A percentile compares a stretch with the other conserved stretches of the same genome.
These are phyloP conservation scores for Drosophila paulistorum DNA, from an alignment of 1,140 invertebrate species.

Conservation along the genomic window DNA sequence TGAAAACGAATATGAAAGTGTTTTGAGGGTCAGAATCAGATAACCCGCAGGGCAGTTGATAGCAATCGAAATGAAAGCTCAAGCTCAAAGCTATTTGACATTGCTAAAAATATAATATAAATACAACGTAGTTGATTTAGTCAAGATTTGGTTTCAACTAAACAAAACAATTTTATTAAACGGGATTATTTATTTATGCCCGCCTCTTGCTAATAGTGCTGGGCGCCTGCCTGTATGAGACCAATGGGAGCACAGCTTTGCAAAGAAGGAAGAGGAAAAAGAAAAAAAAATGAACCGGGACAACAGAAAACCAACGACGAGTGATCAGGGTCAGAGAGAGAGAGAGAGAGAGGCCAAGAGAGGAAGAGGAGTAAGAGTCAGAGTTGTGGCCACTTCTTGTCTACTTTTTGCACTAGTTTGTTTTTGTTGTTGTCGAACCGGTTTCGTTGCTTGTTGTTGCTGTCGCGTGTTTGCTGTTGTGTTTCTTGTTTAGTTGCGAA, in stretches of 20 bases:
- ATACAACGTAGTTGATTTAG: too few relatives aligned
- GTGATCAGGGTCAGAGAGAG: slow-evolving; percentile 9
- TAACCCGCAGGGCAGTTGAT: slow-evolving; percentile 3
- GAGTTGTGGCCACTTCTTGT: slow-evolving; percentile 47
- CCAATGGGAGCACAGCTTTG: slow-evolving; percentile 44
- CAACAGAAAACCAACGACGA: slow-evolving; percentile 12
- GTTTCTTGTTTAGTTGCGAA: slow-evolving; percentile 59
- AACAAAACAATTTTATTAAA: background rate
- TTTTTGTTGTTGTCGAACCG: slow-evolving; percentile 52
- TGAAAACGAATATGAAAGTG: background rate
- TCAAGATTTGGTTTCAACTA: background rate
- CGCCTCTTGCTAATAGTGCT: slow-evolving; percentile 1
- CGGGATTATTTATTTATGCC: background rate
- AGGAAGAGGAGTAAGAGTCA: background rate
- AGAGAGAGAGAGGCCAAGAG: background rate
- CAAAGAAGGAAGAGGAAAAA: slow-evolving; percentile 19
- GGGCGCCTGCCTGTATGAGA: slow-evolving; percentile 17
- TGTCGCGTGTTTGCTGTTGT: slow-evolving; percentile 33
- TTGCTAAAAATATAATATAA: background rate
- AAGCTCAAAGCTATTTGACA: background rate
- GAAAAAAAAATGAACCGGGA: slow-evolving; percentile 10
- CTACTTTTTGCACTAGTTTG: slow-evolving; percentile 78
- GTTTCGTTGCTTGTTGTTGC: slow-evolving; percentile 48
- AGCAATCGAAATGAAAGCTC: background rate
- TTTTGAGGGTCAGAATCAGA: slow-evolving; percentile 1